These are phyloP conservation scores for Perizoma affinitatum DNA, from an alignment of 2,888 invertebrate genomes.

Conservation along the genomic window DNA sequence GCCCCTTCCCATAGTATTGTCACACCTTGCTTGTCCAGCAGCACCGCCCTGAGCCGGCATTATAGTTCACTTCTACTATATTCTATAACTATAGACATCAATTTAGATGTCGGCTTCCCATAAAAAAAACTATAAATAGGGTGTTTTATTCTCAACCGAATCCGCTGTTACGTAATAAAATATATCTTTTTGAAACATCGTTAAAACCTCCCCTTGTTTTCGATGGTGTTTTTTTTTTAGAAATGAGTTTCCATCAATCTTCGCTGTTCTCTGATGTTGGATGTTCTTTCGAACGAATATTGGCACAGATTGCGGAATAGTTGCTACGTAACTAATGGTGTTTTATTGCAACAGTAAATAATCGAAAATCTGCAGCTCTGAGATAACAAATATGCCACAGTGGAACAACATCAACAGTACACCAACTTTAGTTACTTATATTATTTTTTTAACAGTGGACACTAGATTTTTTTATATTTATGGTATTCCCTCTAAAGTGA, in stretches of 20 bases:
- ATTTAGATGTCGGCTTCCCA: slow-evolving; percentile 12
- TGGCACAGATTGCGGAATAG: slow-evolving; percentile 12
- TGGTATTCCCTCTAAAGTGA: too few relatives aligned
- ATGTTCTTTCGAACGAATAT: slow-evolving; percentile 3
- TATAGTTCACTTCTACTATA: not conserved
- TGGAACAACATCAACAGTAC: not conserved
- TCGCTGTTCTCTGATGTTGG: not conserved
- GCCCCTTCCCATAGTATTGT: not conserved
- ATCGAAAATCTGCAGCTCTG: slow-evolving; percentile 22
- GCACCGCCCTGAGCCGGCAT: slow-evolving; percentile 4
- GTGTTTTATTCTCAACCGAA: slow-evolving; percentile 20
- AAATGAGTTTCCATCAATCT: not conserved
- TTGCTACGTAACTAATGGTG: slow-evolving; percentile 14
- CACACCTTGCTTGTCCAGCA: not conserved
- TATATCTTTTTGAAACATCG: not conserved
- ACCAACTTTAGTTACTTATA: too few relatives aligned
- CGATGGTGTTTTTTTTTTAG: not conserved
- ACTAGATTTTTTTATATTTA: too few relatives aligned
- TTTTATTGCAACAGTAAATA: slow-evolving; percentile 3
- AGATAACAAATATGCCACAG: slow-evolving; percentile 10
- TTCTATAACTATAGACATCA: not conserved
- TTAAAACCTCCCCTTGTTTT: not conserved
- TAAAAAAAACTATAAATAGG: slow-evolving; percentile 19
- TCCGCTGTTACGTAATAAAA: not conserved
- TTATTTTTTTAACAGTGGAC: too few relatives aligned